Base-by-base conservation (phyloP, 2,888 invertebrate species). In the Agrochola circellaris region DNA sequence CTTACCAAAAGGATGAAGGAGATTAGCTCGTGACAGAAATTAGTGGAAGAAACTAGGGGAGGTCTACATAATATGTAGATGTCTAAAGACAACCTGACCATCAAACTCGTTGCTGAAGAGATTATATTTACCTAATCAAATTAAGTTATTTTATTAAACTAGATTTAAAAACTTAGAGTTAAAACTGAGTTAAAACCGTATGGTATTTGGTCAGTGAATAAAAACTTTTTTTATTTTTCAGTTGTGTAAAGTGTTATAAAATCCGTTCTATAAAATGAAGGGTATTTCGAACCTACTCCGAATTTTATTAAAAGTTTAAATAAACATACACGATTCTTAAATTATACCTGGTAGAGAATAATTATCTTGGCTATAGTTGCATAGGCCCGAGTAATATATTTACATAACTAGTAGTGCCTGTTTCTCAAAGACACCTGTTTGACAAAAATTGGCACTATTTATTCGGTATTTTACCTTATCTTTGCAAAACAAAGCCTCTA, bases 321-420 rank as follows among this genome's bases (percentile, higher is more conserved):
- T 23, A 45, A 30, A 5, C 17, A 15, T 7, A 6, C 17, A 30
- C 13, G 26, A 64, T 45, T 42, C 17, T 11, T 42, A 17, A 23
- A 11, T 17, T 45, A 45, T 17, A 62, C 15, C 9, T 70, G 8
- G 8, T 48, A 48, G 17, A 48, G 48, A 48, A 48, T 48, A 45
- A 45, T 66, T 17, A 9, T 66, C 23, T 51, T 51, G 51, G 15
- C 30, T 30, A 68, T 30, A 17, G 23, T 42, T 42, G 15, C n/a
- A 23, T 54, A 17, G 6, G 13, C 13, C 71, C 17, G 3, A 73
- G 30, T 30, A 45, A 42, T n/a, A 42, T 13, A 15, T 56, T 1
- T n/a, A 17, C 70, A 45, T 56, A 73, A 58, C 73, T 7, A 34
- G 45, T 72, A 48, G 20, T 26, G 56, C n/a, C 13, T 73, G 30